These are phyloP conservation scores for Onychomys leucogaster DNA, from an alignment of 2,797 vertebrate species.

Conservation along the genomic window DNA sequence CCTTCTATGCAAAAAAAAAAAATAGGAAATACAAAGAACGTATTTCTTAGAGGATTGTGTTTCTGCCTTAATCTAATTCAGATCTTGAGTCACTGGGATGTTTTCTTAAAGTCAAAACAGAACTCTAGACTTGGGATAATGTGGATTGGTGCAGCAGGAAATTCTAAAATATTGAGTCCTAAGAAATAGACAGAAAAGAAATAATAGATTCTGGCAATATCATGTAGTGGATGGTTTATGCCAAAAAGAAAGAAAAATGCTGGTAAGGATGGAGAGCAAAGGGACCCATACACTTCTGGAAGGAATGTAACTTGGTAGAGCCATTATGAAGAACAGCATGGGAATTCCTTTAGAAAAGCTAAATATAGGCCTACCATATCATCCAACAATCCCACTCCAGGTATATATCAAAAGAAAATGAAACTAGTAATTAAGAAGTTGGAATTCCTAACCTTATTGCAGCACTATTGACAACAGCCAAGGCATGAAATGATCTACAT, in stretches of 20 bases:
- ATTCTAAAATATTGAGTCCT: conserved; percentile 27
- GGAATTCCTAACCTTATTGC: background rate
- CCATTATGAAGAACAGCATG: conserved; percentile 4
- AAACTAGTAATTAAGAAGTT: background rate
- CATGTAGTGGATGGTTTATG: background rate
- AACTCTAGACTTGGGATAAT: background rate
- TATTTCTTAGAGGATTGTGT: background rate
- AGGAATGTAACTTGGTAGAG: background rate
- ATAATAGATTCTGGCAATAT: background rate
- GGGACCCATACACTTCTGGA: background rate
- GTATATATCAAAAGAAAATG: background rate
- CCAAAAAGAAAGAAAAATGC: too few relatives aligned
- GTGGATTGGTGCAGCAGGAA: background rate
- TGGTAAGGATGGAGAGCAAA: background rate
- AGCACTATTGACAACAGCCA: background rate
- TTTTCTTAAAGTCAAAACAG: conserved; percentile 23
- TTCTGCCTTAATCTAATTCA: conserved; percentile 22
- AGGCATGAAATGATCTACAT: background rate
- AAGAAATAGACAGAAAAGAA: background rate
- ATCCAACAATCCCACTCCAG: background rate
- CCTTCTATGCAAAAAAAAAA: conserved; percentile 46
- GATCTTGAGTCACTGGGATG: background rate
- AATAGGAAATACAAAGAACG: conserved; percentile 11
- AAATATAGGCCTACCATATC: background rate
- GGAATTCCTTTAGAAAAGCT: background rate